Evolutionary conservation across 1,140 invertebrate species (phyloP), one percentile per base, ranked within the genome.

Genomic region (Stenopsyche tienmushanensis): DNA sequence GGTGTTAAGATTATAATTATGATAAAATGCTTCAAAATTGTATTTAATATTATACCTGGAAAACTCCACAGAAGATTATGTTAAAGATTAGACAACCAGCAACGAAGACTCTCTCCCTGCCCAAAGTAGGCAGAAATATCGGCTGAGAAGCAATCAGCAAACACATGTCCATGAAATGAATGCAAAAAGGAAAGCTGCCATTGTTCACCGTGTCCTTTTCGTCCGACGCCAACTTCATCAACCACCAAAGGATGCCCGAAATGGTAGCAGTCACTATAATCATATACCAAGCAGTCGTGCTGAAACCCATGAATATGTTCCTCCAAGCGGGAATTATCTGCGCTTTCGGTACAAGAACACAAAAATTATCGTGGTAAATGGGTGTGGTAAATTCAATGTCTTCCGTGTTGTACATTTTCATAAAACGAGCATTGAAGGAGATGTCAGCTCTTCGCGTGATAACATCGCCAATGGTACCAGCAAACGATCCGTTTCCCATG

Each of bases 281-380:
- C 23, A 69, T 64, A 1, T 73, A 25, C 78, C 78, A 81, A 23
- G 78, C 65, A 0, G 65, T 62, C 0, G 63, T 42, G 39, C 72
- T 68, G 52, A 82, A 79, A 21, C 76, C 65, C 15, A 73, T 52
- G 66, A 79, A 78, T 7, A 79, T 74, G 3, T 73, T 66, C 45
- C 77, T 69, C 74, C 78, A 80, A 23, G 78, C 71, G 0, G 78
- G 80, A 65, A 80, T 75, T 23, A 70, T 66, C 3, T 54, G 23
- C 10, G 79, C 72, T 69, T 79, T 78, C 0, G 80, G 78, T 1
- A 77, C 78, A 2, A 80, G 64, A 7, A 81, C 69, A 66, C 79
- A 81, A 10, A 82, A 59, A 20, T 72, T 53, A 68, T 82, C 80
- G 26, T 73, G 74, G 24, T 70, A 73, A 15, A 76, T 69, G 0